Conservation (phyloP, 2,888 invertebrate species). For the Megastigmus dorsalis region DNA sequence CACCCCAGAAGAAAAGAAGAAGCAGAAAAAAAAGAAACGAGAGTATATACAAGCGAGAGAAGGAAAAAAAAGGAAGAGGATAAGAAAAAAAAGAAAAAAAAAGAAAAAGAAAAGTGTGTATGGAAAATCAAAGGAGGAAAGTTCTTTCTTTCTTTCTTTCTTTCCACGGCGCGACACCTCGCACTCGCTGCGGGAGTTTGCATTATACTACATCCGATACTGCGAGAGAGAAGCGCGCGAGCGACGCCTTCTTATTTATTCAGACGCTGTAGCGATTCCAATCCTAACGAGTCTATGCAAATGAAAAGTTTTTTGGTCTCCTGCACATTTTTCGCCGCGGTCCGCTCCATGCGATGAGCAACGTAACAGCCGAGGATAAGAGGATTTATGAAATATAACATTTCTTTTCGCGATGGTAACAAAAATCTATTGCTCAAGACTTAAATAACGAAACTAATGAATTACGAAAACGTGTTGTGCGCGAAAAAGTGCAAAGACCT, state of each 20-base stretch:
- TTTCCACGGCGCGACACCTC: background rate
- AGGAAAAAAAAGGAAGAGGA: background rate
- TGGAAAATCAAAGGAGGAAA: constrained; percentile 21
- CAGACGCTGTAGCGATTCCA: constrained; percentile 19
- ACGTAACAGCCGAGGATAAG: no score
- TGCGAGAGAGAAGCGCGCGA: no score
- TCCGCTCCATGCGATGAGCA: no score
- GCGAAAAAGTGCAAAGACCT: no score
- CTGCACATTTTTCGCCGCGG: no score
- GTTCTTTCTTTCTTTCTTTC: background rate
- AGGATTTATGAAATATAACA: no score
- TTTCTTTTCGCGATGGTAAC: no score
- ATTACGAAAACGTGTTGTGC: no score
- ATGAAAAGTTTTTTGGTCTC: background rate
- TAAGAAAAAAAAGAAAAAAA: background rate
- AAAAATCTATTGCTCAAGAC: no score
- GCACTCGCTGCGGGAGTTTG: background rate
- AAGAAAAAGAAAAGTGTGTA: no score
- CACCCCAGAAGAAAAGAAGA: background rate
- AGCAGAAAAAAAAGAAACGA: background rate
- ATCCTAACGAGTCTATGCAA: constrained; percentile 2
- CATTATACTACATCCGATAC: constrained; percentile 12
- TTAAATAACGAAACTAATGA: no score
- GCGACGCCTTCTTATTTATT: constrained; percentile 27
- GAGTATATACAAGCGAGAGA: background rate